phyloP scores from a whole-genome alignment of 2,797 vertebrate genomes.

The Selene dorsalis region DNA sequence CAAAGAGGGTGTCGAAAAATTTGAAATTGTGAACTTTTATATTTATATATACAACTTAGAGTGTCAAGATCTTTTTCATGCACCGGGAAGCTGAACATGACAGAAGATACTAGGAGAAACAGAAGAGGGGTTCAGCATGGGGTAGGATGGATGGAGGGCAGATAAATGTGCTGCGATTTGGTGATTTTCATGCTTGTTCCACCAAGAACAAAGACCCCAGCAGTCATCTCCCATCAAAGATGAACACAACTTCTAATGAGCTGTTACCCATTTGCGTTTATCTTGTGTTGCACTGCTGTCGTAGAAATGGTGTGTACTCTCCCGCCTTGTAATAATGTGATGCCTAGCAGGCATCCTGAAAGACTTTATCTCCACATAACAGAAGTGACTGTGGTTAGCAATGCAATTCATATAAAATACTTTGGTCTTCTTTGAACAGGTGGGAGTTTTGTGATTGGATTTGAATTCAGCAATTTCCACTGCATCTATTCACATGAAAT shows the following conservation, averaged over 20 bases:
- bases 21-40: background rate
- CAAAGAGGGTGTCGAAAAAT: slow-evolving; percentile 1
- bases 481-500: too few species aligned
- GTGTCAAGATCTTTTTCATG: background rate
- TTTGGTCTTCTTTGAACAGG: slow-evolving; percentile 15
- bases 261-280: slow-evolving; percentile 37
- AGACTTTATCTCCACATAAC: background rate
- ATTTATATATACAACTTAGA: background rate
- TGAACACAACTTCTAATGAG: slow-evolving; percentile 61
- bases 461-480: background rate
- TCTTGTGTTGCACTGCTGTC: slow-evolving; percentile 36
- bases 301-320: slow-evolving; percentile 30
- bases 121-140: background rate
- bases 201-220: slow-evolving; percentile 50
- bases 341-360: slow-evolving; percentile 4
- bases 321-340: slow-evolving; percentile 37
- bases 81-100: background rate
- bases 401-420: slow-evolving; percentile 6
- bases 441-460: slow-evolving; percentile 35
- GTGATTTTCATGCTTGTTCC: slow-evolving; percentile 38
- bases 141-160: background rate
- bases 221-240: slow-evolving; percentile 55
- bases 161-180: slow-evolving; percentile 30
- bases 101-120: background rate
- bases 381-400: slow-evolving; percentile 4